Evolutionary conservation across 2,888 invertebrate genomes (phyloP).

Genomic region (Aphidoletes aphidimyza): DNA sequence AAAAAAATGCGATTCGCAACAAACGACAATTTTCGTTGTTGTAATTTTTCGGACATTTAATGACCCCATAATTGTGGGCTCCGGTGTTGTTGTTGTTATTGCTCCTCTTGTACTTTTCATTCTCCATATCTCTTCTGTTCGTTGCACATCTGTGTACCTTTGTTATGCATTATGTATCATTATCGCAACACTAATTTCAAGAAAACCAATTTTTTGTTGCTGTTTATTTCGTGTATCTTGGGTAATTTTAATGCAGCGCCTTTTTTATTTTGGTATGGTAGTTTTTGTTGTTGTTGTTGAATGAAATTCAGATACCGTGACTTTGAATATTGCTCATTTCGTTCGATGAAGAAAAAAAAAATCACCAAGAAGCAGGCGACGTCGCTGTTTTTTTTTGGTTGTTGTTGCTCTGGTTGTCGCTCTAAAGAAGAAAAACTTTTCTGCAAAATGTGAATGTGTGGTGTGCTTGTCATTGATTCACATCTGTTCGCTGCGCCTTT

Average conservation of each 20-base stretch:
- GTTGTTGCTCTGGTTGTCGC: constrained; percentile 2
- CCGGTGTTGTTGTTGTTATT: too few species aligned
- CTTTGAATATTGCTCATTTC: constrained; percentile 37
- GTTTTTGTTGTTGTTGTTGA: neutral
- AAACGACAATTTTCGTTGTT: constrained; percentile 5
- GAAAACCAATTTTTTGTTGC: neutral
- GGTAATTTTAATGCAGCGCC: neutral
- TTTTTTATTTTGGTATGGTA: neutral
- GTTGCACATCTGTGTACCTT: constrained; percentile 17
- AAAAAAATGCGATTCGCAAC: neutral
- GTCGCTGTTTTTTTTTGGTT: neutral
- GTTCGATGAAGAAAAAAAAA: neutral
- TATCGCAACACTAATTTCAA: constrained; percentile 21
- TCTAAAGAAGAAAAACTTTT: neutral
- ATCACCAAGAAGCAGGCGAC: too few species aligned
- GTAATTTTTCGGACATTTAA: neutral
- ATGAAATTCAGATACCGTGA: constrained; percentile 19
- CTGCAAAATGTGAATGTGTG: too few species aligned
- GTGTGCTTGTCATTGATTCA: neutral
- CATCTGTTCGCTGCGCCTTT: neutral
- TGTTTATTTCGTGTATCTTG: neutral
- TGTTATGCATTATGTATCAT: constrained; percentile 35
- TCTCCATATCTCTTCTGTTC: constrained; percentile 7
- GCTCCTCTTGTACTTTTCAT: too few species aligned
- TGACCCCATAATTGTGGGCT: constrained; percentile 27